Evolutionary conservation across 2,888 invertebrate genomes (phyloP).

Genomic region (Meteorus colon): DNA sequence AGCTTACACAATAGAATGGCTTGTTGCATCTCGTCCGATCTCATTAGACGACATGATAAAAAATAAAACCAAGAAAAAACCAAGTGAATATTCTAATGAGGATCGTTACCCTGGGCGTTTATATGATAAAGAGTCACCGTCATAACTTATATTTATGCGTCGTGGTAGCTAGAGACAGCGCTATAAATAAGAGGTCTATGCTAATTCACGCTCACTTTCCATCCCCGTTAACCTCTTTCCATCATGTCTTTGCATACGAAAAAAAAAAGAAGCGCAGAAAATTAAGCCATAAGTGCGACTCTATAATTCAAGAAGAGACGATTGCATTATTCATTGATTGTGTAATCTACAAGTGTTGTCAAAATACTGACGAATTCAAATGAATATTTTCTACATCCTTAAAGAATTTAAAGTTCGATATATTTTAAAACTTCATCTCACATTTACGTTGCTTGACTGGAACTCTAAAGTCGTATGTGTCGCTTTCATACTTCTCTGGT

Average conservation of each 20-base stretch:
- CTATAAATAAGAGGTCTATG: constrained; percentile 64
- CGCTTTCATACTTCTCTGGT: too few species aligned
- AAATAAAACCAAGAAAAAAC: background rate
- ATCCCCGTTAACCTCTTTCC: constrained; percentile 30
- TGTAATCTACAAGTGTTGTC: background rate
- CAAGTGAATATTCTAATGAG: constrained; percentile 35
- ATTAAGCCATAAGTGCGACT: background rate
- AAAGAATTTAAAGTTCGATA: too few species aligned
- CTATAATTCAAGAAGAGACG: background rate
- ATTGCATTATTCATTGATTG: background rate
- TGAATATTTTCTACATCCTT: background rate
- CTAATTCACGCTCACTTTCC: constrained; percentile 52
- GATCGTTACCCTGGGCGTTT: constrained; percentile 56
- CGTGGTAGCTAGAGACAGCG: constrained; percentile 53
- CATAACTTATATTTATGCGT: constrained; percentile 66
- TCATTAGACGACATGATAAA: background rate
- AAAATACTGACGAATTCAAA: background rate
- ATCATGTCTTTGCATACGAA: constrained; percentile 33
- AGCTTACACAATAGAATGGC: background rate
- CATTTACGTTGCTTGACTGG: too few species aligned
- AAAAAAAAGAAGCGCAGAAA: background rate
- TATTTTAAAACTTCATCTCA: too few species aligned
- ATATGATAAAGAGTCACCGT: constrained; percentile 66
- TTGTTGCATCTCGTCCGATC: background rate
- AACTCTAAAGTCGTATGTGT: too few species aligned